phyloP scores from a whole-genome alignment of 2,888 invertebrate species.

The Troides helena region DNA sequence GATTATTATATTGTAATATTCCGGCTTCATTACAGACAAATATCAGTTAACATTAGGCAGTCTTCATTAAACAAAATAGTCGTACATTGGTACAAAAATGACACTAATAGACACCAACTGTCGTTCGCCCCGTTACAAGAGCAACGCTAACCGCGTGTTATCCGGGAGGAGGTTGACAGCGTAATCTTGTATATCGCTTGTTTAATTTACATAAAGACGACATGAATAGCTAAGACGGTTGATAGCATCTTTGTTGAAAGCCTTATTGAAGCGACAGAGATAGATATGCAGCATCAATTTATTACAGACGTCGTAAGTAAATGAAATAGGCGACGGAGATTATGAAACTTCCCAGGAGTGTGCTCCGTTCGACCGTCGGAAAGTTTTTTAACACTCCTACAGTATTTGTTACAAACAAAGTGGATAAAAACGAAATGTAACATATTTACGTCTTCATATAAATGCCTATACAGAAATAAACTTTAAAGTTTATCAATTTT shows the following conservation, averaged over 20 bases:
- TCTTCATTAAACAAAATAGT: constrained; percentile 7
- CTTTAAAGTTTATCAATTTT: neutral
- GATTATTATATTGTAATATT: too few relatives aligned
- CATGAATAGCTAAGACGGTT: constrained; percentile 21
- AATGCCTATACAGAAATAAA: neutral
- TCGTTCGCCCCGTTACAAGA: constrained; percentile 16
- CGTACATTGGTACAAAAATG: constrained; percentile 1
- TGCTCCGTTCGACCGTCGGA: neutral
- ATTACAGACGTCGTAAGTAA: constrained; percentile 2
- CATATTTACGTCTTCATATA: neutral
- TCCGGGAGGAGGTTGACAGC: constrained; percentile 23
- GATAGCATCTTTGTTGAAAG: constrained; percentile 28
- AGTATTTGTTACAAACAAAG: neutral
- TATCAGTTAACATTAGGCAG: constrained; percentile 1
- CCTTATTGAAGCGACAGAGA: constrained; percentile 10
- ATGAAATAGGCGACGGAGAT: constrained; percentile 6
- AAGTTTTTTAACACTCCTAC: constrained; percentile 7
- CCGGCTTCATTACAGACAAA: neutral
- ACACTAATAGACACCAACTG: constrained; percentile 16
- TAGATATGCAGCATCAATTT: constrained; percentile 18
- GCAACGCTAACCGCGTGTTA: constrained; percentile 25
- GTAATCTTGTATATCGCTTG: constrained; percentile 28
- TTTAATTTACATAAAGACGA: constrained; percentile 30
- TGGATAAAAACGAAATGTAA: neutral
- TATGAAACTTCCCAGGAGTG: constrained; percentile 11